Conservation (phyloP, 2,888 invertebrate genomes). For the Ceramica pisi region DNA sequence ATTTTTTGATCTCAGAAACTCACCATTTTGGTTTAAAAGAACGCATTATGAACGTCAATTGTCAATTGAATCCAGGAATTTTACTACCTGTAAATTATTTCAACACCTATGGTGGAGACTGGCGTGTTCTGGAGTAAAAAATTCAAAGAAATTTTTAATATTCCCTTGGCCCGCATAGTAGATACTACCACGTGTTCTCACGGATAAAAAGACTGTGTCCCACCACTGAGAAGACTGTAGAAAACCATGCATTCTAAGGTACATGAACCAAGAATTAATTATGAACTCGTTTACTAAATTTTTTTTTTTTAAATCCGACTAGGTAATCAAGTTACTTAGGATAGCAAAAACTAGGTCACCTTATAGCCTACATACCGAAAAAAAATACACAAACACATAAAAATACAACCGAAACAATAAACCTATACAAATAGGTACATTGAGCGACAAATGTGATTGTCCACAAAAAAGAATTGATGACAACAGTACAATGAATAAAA, state of each 20-base stretch:
- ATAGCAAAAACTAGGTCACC: conserved; percentile 13
- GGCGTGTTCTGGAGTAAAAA: background rate
- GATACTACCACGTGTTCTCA: background rate
- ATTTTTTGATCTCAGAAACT: background rate
- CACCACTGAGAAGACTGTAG: background rate
- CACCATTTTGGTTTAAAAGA: too few species aligned
- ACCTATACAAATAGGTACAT: conserved; percentile 54
- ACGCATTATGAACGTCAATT: background rate
- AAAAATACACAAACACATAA: conserved; percentile 21
- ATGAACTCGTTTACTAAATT: background rate
- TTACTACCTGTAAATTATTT: too few species aligned
- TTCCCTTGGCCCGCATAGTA: background rate
- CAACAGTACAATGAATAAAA: conserved; percentile 65
- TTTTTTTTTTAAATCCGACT: background rate
- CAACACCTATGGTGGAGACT: too few species aligned
- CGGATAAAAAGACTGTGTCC: background rate
- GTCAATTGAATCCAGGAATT: background rate
- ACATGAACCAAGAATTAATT: too few species aligned
- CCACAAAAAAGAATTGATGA: conserved; percentile 51
- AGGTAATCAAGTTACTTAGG: conserved; percentile 1
- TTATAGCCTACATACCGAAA: background rate
- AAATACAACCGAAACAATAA: conserved; percentile 50
- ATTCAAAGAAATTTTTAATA: background rate
- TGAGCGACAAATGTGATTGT: conserved; percentile 57
- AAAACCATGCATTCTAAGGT: too few species aligned